These are phyloP conservation scores for Leucoraja ocellata DNA, from an alignment of 2,797 vertebrate species.

Conservation along the genomic window DNA sequence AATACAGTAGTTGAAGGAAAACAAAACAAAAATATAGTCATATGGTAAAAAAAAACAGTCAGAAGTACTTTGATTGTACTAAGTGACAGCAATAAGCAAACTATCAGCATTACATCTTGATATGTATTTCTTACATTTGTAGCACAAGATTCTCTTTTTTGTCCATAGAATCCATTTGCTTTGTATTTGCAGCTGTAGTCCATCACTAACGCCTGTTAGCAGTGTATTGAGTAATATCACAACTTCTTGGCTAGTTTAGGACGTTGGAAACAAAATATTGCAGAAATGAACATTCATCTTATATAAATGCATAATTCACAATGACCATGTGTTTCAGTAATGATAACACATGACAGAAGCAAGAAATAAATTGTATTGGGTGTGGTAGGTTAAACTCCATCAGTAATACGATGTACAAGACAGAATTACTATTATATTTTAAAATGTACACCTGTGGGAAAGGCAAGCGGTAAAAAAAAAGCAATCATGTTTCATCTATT, in stretches of 20 bases:
- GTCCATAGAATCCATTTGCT: neutral
- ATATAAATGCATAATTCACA: slow-evolving; percentile 14
- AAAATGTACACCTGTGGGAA: neutral
- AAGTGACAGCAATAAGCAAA: neutral
- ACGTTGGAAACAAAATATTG: slow-evolving; percentile 17
- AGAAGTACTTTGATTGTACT: neutral
- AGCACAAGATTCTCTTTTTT: neutral
- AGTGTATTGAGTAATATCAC: neutral
- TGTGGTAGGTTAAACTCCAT: neutral
- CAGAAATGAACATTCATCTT: slow-evolving; percentile 19
- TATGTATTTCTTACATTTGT: neutral
- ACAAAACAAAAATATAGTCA: neutral
- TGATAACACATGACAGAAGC: slow-evolving; percentile 16
- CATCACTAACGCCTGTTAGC: neutral
- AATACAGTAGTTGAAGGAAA: neutral
- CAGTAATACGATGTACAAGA: neutral
- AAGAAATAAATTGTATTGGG: slow-evolving; percentile 25
- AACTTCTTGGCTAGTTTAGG: neutral
- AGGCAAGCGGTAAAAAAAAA: neutral
- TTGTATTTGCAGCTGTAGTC: neutral
- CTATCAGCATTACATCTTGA: neutral
- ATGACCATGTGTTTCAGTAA: neutral
- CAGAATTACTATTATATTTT: neutral
- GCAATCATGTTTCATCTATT: neutral
- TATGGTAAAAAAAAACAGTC: neutral